Percentiles rank a stretch among this genome's conserved stretches.
phyloP scores from a whole-genome alignment of 2,888 invertebrate genomes.

The Piscicola geometra region DNA sequence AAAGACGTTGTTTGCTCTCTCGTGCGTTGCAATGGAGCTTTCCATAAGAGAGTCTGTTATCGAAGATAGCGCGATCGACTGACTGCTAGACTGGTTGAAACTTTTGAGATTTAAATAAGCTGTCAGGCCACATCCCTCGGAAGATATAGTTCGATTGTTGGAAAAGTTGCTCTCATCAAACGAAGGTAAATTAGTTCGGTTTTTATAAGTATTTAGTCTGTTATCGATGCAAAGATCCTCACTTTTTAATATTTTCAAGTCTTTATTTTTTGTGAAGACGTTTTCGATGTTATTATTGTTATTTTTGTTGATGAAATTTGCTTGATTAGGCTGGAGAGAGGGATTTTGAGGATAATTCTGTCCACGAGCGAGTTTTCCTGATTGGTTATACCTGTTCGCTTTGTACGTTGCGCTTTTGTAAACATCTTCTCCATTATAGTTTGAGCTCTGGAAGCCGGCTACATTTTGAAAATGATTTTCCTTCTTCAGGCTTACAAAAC shows the following conservation, averaged over 20 bases:
- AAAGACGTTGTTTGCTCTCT: background rate
- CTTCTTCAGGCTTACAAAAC: background rate
- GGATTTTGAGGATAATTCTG: background rate
- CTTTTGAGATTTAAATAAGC: too few relatives aligned
- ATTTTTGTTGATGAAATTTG: background rate
- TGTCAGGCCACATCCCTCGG: too few relatives aligned
- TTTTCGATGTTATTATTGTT: background rate
- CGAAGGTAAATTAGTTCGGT: background rate
- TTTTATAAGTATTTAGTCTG: background rate
- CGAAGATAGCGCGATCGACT: background rate
- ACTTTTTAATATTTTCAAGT: background rate
- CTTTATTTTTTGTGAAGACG: background rate
- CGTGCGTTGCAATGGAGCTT: background rate
- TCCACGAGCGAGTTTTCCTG: background rate
- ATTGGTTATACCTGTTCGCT: background rate
- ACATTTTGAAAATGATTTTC: background rate
- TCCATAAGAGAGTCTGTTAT: background rate
- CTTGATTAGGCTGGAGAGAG: background rate
- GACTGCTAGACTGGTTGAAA: background rate
- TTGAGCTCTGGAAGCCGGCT: too few relatives aligned
- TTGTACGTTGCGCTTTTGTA: background rate
- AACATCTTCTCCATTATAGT: background rate
- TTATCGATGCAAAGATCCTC: constrained; percentile 9
- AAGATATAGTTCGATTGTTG: too few relatives aligned
- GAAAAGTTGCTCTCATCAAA: background rate